Evolutionary conservation across 2,888 invertebrate species (phyloP), one percentile per base, ranked within the genome.

Genomic region (Athripsodes cinereus): DNA sequence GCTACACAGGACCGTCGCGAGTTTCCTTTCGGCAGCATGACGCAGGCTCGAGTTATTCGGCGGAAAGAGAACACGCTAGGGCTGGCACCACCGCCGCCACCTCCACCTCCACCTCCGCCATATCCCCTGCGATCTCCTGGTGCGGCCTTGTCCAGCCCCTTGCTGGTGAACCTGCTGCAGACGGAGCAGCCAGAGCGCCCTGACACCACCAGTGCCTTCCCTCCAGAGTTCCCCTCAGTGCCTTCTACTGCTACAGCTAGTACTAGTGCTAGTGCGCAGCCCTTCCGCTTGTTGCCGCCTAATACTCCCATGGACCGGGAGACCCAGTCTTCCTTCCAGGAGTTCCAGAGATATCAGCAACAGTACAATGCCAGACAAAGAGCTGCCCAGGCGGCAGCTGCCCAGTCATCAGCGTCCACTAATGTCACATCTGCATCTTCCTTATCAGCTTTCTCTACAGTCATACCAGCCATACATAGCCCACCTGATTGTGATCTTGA

Each of bases 11-110:
- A 72, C 80, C 84, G 71, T 1, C 76, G 81, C 68, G 83, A 83
- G 69, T 93, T 87, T 75, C 92, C 93, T 46, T 93, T 93, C 72
- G 90, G 91, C 68, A 92, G 92, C 73, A 93, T 94, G 93, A 91
- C 92, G 50, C 90, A 90, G 70, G 90, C 90, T 62, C 85, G 92
- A 72, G 90, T 92, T 52, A 87, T 92, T 74, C 91, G 92, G 69
- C 83, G 85, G 68, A 84, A 88, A 68, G 88, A 82, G 69, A 80
- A 81, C 64, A 80, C 81, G 46, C 67, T 81, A 66, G 80, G 79
- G 71, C 63, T 68, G 53, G 63, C 22, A 48, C 1, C 60, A 60
- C 66, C 54, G 61, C 66, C 52, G 60, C 40, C 63, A 66, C 62
- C 66, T 66, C 54, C 67, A 68, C 52, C 66, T 66, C 35, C 66